These are phyloP conservation scores for Festucalex cinctus DNA, from an alignment of 2,113 vertebrate genomes.

Conservation along the genomic window DNA sequence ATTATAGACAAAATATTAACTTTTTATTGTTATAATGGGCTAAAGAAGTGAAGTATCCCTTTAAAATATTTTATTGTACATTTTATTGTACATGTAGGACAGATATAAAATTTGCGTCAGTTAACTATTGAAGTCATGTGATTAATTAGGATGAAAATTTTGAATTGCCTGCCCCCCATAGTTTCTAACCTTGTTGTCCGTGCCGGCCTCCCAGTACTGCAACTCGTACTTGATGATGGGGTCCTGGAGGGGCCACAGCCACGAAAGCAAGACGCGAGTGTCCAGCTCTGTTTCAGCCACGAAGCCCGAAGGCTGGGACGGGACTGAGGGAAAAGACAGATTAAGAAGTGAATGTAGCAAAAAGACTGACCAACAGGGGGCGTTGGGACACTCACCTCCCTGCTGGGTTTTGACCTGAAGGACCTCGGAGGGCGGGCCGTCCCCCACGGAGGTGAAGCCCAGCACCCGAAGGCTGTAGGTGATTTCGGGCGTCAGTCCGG, in stretches of 20 bases:
- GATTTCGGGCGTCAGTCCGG: constrained; percentile 84
- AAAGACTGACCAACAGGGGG: background rate
- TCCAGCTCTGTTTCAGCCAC: constrained; percentile 90
- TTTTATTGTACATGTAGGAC: too few relatives aligned
- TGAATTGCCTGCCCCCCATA: too few relatives aligned
- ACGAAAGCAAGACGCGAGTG: constrained; percentile 83
- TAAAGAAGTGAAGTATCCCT: too few relatives aligned
- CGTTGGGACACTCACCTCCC: constrained; percentile 77
- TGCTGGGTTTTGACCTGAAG: constrained; percentile 95
- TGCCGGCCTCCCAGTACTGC: constrained; percentile 82
- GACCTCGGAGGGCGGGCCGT: constrained; percentile 87
- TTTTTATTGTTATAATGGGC: too few relatives aligned
- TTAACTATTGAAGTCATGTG: too few relatives aligned
- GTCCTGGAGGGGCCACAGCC: constrained; percentile 89
- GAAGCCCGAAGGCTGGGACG: constrained; percentile 89
- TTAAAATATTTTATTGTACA: too few relatives aligned
- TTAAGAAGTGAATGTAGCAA: background rate
- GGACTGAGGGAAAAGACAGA: constrained; percentile 68
- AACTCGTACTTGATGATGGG: constrained; percentile 88
- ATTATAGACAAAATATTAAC: too few relatives aligned
- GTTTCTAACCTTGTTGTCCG: constrained; percentile 79
- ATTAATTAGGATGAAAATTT: too few relatives aligned
- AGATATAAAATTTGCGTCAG: too few relatives aligned
- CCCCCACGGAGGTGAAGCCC: constrained; percentile 90
- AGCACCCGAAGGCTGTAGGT: constrained; percentile 93